Evolutionary conservation across 2,113 vertebrate genomes (phyloP).

Genomic region (Recurvirostra avosetta): DNA sequence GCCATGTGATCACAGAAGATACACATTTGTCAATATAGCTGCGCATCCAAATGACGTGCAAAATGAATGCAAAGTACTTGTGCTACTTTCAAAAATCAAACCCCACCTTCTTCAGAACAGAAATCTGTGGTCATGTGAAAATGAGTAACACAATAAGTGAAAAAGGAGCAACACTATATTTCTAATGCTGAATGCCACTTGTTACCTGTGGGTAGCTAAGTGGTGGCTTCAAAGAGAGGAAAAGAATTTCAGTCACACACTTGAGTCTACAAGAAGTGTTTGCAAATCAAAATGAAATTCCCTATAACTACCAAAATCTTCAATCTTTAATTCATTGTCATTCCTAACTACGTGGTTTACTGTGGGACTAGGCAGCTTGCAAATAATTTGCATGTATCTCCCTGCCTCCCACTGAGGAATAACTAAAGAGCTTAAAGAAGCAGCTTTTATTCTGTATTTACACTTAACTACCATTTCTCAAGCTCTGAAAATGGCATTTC

Average conservation of each 20-base stretch:
- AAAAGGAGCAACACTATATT: background rate
- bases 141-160: background rate
- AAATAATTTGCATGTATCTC: background rate
- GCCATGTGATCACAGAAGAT: background rate
- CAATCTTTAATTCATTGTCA: background rate
- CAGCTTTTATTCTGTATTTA: background rate
- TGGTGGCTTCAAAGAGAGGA: constrained; percentile 8
- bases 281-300: background rate
- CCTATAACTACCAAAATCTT: background rate
- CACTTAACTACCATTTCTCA: background rate
- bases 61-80: background rate
- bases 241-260: background rate
- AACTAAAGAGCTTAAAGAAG: background rate
- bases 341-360: background rate
- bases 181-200: background rate
- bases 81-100: background rate
- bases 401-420: background rate
- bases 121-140: background rate
- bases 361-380: background rate
- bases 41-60: background rate
- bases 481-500: background rate
- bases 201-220: background rate
- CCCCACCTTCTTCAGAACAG: background rate
- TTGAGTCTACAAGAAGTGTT: background rate
- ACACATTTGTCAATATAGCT: background rate